A percentile compares a stretch with the other conserved stretches of the same genome.
phyloP scores from a whole-genome alignment of 2,797 vertebrate species.

The Lutjanus campechanus region DNA sequence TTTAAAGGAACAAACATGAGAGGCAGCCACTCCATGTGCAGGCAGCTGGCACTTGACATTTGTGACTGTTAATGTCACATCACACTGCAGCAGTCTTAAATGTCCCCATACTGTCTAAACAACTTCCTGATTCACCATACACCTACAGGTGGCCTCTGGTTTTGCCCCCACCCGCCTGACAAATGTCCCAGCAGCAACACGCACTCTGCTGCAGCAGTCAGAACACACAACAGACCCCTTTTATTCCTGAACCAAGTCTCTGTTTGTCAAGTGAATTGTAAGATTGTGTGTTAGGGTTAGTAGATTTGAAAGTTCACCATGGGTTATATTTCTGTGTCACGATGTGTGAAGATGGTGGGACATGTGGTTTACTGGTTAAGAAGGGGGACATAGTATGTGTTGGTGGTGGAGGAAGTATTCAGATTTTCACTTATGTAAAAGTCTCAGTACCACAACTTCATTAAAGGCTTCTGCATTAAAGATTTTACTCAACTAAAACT shows the following conservation, averaged over 20 bases:
- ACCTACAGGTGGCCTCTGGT: conserved; percentile 53
- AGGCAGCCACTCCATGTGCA: conserved; percentile 29
- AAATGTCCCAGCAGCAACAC: conserved; percentile 56
- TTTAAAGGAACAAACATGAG: conserved; percentile 30
- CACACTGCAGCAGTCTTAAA: conserved; percentile 43
- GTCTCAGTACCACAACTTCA: neutral
- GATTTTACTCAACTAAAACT: neutral
- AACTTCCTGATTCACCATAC: conserved; percentile 58
- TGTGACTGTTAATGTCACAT: conserved; percentile 64
- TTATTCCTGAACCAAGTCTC: neutral
- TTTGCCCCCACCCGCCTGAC: conserved; percentile 56
- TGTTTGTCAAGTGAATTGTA: conserved; percentile 7
- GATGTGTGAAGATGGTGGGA: neutral
- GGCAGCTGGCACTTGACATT: conserved; percentile 72
- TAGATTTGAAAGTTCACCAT: neutral
- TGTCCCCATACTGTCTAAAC: conserved; percentile 49
- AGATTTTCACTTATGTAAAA: neutral
- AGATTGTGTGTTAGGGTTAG: neutral
- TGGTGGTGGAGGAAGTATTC: neutral
- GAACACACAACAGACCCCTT: conserved; percentile 9
- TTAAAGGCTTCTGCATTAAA: neutral
- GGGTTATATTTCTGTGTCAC: neutral
- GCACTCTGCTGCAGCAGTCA: conserved; percentile 25
- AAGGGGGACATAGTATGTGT: neutral
- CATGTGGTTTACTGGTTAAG: neutral